Evolutionary conservation across 2,113 vertebrate species (phyloP).

Genomic region (Corythaixoides concolor): DNA sequence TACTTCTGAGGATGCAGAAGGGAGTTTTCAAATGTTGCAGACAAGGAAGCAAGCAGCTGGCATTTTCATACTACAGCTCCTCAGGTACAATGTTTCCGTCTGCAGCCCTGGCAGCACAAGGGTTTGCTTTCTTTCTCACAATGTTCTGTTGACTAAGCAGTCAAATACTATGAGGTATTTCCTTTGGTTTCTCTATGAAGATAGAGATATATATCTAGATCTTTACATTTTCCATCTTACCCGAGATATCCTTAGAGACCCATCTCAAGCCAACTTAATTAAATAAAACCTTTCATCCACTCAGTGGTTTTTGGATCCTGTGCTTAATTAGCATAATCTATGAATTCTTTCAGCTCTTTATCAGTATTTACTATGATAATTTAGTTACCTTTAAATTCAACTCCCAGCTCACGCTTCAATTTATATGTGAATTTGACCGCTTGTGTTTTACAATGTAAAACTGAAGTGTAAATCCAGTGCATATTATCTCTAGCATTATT

Average conservation of each 20-base stretch:
- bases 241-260: background rate
- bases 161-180: background rate
- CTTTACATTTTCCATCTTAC: background rate
- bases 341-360: background rate
- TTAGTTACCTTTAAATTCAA: background rate
- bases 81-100: background rate
- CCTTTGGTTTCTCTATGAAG: background rate
- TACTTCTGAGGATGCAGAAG: background rate
- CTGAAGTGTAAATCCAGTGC: background rate
- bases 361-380: background rate
- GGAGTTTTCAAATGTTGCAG: background rate
- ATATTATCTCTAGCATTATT: background rate
- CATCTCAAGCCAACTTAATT: background rate
- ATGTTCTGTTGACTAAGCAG: background rate
- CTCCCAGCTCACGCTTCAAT: background rate
- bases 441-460: background rate
- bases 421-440: background rate
- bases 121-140: background rate
- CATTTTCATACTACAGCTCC: background rate
- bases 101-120: background rate
- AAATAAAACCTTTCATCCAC: background rate
- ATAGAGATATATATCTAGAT: background rate
- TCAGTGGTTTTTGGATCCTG: background rate
- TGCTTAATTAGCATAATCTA: background rate
- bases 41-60: background rate